phyloP scores from a whole-genome alignment of 2,888 invertebrate species.

The Parthenolecanium corni region DNA sequence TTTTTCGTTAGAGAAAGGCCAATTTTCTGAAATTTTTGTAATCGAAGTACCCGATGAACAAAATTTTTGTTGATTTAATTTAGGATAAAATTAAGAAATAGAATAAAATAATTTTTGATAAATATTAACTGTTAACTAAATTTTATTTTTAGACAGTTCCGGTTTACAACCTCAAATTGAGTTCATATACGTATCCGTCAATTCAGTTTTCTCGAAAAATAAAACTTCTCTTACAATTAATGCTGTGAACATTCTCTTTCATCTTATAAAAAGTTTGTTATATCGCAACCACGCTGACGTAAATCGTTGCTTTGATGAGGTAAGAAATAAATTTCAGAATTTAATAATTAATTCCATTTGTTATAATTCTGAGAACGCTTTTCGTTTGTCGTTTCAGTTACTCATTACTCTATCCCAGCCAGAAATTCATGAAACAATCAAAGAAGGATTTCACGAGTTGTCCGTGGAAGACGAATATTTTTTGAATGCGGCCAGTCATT shows the following conservation, averaged over 20 bases:
- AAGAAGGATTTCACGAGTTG: slow-evolving; percentile 2
- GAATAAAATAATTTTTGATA: no score
- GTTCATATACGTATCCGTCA: background rate
- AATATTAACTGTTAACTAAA: no score
- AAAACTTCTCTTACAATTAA: background rate
- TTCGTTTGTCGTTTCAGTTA: background rate
- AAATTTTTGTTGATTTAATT: no score
- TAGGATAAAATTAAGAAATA: no score
- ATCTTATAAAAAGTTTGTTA: slow-evolving; percentile 1
- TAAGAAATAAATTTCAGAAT: no score
- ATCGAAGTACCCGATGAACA: no score
- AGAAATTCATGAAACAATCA: background rate
- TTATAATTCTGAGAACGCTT: no score
- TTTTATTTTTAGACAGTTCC: no score
- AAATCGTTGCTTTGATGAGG: slow-evolving; percentile 3
- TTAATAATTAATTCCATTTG: no score
- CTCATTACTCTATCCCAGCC: background rate
- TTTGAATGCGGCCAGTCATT: slow-evolving; percentile 10
- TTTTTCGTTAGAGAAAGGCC: no score
- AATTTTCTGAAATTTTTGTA: no score
- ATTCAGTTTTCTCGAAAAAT: background rate
- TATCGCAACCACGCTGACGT: background rate
- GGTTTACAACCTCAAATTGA: no score
- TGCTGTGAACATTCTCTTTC: slow-evolving; percentile 1
- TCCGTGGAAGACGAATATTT: slow-evolving; percentile 15